phyloP scores from a whole-genome alignment of 1,140 invertebrate species.

The Microplitis mediator region DNA sequence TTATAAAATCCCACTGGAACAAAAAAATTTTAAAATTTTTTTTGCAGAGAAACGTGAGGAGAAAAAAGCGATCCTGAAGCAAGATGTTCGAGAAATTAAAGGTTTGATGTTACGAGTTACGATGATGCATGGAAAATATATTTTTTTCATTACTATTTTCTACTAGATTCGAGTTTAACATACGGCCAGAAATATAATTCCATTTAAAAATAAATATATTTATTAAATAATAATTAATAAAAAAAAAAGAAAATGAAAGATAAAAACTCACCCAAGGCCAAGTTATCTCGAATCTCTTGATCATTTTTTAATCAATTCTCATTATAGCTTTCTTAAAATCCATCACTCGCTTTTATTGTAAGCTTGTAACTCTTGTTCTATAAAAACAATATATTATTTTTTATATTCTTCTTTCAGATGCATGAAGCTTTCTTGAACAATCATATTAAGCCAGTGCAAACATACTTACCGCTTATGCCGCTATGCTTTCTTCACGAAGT shows the following conservation, averaged over 20 bases:
- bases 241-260: not conserved
- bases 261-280: not conserved
- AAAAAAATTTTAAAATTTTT: constrained; percentile 31
- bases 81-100: constrained; percentile 61
- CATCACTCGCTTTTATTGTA: not conserved
- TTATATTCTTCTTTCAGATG: constrained; percentile 50
- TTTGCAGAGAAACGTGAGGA: constrained; percentile 53
- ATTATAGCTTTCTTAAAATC: constrained; percentile 5
- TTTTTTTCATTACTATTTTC: constrained; percentile 13
- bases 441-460: constrained; percentile 46
- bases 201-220: not conserved
- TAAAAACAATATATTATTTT: constrained; percentile 14
- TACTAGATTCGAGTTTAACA: constrained; percentile 16
- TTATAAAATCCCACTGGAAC: constrained; percentile 26
- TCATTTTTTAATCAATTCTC: not conserved
- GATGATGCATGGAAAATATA: constrained; percentile 32
- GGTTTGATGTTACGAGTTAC: constrained; percentile 51
- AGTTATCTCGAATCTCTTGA: not conserved
- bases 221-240: not conserved
- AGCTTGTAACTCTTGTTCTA: not conserved
- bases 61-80: constrained; percentile 46
- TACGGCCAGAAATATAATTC: not conserved
- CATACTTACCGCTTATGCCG: constrained; percentile 53
- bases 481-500: constrained; percentile 59
- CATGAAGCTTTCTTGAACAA: constrained; percentile 57